Percentiles rank a stretch among this genome's conserved stretches.
Evolutionary conservation across 2,888 invertebrate species (phyloP).

Genomic region (Schizotus pectinicornis): DNA sequence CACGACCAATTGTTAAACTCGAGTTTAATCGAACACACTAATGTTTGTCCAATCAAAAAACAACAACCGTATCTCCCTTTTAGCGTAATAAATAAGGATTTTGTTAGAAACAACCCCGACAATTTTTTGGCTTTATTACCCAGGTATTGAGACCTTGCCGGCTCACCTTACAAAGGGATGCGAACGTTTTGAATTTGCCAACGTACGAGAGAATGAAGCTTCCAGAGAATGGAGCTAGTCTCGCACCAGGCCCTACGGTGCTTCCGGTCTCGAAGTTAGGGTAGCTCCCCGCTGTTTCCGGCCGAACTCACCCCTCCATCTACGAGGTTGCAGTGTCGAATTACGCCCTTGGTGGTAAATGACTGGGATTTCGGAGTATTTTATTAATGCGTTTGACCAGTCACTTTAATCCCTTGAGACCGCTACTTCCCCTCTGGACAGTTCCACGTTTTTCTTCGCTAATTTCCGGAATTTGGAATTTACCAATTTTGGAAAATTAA

Average conservation of each 20-base stretch:
- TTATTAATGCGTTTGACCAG: too few species aligned
- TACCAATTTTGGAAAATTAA: too few species aligned
- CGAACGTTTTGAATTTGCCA: neutral
- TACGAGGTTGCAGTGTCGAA: neutral
- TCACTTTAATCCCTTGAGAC: too few species aligned
- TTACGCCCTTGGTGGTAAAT: neutral
- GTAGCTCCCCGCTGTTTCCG: conserved; percentile 56
- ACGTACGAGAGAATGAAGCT: neutral
- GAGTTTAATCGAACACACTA: too few species aligned
- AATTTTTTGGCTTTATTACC: neutral
- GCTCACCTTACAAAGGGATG: conserved; percentile 5
- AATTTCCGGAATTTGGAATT: too few species aligned
- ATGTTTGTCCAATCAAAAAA: too few species aligned
- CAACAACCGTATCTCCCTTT: too few species aligned
- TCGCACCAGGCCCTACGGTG: conserved; percentile 48
- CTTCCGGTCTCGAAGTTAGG: conserved; percentile 56
- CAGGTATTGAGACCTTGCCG: conserved; percentile 11
- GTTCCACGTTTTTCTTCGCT: too few species aligned
- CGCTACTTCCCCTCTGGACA: too few species aligned
- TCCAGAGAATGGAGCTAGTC: conserved; percentile 42
- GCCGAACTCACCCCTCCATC: conserved; percentile 44
- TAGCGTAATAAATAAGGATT: too few species aligned
- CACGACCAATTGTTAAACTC: too few species aligned
- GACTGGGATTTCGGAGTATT: neutral
- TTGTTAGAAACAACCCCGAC: neutral